These are phyloP conservation scores for Clarias magur DNA, from an alignment of 2,113 vertebrate species.

Conservation along the genomic window DNA sequence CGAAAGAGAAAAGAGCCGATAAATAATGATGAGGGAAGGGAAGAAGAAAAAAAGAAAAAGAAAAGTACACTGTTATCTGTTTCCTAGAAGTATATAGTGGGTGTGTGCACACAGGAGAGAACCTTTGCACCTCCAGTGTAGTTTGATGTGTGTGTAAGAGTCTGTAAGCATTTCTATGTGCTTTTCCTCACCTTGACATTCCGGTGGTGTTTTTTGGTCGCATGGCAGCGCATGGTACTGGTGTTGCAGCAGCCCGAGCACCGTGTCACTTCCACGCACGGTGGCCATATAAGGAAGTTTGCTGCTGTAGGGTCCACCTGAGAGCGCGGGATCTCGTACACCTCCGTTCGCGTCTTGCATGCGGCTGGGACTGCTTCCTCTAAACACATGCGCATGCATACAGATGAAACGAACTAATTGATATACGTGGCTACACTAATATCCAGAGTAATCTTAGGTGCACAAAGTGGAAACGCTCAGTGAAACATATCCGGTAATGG, in stretches of 20 bases:
- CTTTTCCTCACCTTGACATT: conserved; percentile 67
- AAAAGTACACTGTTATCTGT: conserved; percentile 11
- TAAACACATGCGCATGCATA: conserved; percentile 57
- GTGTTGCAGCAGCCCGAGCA: conserved; percentile 94
- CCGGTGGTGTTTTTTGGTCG: conserved; percentile 64
- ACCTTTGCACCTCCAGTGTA: conserved; percentile 2
- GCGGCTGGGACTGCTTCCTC: conserved; percentile 93
- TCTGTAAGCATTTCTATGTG: neutral
- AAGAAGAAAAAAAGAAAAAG: neutral
- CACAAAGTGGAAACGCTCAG: neutral
- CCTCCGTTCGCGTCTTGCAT: conserved; percentile 96
- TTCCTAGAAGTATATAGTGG: neutral
- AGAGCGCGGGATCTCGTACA: conserved; percentile 97
- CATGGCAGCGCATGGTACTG: conserved; percentile 71
- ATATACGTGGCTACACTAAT: neutral
- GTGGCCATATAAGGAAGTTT: conserved; percentile 98
- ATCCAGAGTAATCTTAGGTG: neutral
- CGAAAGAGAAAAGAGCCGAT: neutral
- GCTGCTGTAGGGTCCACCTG: conserved; percentile 97
- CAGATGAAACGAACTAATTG: conserved; percentile 9
- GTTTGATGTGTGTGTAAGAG: neutral
- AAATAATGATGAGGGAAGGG: neutral
- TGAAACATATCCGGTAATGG: neutral
- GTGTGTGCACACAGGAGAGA: conserved; percentile 6
- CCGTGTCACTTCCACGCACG: conserved; percentile 96